Conservation (phyloP, 2,113 vertebrate species). For the Chlamydotis undulata region DNA sequence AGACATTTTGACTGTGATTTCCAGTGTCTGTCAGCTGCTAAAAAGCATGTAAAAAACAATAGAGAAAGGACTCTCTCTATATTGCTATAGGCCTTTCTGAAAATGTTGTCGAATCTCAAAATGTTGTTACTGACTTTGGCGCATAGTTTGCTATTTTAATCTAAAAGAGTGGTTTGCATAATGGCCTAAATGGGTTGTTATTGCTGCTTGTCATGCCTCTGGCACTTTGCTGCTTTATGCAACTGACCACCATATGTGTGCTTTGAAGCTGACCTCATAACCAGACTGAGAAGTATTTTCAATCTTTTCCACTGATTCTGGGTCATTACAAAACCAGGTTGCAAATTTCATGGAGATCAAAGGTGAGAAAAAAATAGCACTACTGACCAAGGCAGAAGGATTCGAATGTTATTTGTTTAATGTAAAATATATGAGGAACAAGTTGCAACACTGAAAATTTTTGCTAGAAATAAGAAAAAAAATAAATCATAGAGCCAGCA, state of each 20-base stretch:
- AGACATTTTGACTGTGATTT: not conserved
- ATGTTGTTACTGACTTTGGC: not conserved
- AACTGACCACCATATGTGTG: not conserved
- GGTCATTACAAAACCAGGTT: not conserved
- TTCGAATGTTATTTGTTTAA: not conserved
- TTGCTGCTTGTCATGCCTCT: not conserved
- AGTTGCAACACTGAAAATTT: not conserved
- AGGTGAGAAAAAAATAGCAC: not conserved
- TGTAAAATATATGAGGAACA: not conserved
- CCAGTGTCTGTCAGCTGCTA: not conserved
- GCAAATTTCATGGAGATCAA: not conserved
- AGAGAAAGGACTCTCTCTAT: not conserved
- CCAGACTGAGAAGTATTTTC: not conserved
- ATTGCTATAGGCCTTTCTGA: not conserved
- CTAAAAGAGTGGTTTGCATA: not conserved
- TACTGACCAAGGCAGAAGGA: not conserved
- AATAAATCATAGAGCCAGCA: not conserved
- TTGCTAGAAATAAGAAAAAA: not conserved
- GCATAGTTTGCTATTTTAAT: not conserved
- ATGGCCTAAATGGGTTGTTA: not conserved
- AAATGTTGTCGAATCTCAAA: not conserved
- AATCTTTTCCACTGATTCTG: not conserved
- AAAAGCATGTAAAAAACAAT: not conserved
- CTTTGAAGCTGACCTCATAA: conserved; percentile 7
- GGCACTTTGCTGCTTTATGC: not conserved